Base-by-base conservation (phyloP, 2,113 vertebrate species). In the Mastomys coucha region DNA sequence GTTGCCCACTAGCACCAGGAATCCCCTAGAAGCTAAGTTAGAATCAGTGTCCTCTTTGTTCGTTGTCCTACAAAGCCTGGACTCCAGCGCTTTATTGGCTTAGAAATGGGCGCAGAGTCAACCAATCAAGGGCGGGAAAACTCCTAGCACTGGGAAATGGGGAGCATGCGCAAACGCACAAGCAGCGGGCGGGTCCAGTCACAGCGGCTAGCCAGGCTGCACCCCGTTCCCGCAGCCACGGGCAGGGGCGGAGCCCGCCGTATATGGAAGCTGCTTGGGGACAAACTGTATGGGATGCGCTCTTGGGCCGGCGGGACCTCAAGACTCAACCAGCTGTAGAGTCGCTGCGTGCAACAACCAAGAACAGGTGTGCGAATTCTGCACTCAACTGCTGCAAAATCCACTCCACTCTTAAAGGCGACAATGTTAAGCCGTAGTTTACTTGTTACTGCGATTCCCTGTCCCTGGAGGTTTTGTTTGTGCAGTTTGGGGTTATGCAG, bases 181-280 rank as follows among this genome's bases (percentile, higher is more conserved):
- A 3, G 51, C 67, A 3, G 24, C 8, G 13, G 16, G 69, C 51
- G 9, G 31, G 28, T 45, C 1, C 10, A 11, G 31, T 2, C 10
- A 0, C 5, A 0, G 22, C 7, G 6, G 2, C 12, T 1, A 1
- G 49, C 51, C 5, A 67, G 36, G 39, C 24, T 0, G 12, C 19
- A 3, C 1, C 0, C 17, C 1, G 31, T n/a, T 8, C 0, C 0
- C 0, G 28, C 45, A 1, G 33, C 39, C 58, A 13, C 0, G 4
- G 36, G 14, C 13, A 7, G 11, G 65, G 76, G 96, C 53, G 82
- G 95, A 65, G 17, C 82, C 60, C 8, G 33, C 76, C 63, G 31
- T 94, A 3, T 45, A 95, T 19, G 97, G 96, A 42, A 96, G 96
- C 97, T 85, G 97, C 19, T 0, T 26, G 13, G 28, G 95, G 97